These are phyloP conservation scores for Sorex fumeus DNA, from an alignment of 2,113 vertebrate species.

Conservation along the genomic window DNA sequence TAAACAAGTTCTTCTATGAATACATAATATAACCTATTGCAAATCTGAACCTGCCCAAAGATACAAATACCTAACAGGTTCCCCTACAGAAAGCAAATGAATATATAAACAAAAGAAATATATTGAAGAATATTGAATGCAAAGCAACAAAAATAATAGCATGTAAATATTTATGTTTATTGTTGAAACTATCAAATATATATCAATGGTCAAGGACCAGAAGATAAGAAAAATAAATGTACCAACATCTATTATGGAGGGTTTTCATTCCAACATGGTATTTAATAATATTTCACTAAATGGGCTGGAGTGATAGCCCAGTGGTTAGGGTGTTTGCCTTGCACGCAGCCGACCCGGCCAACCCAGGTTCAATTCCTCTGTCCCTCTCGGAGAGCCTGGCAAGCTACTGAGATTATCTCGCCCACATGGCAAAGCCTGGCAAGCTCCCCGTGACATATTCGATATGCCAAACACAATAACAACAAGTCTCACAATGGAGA, in stretches of 20 bases:
- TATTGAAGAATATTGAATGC: background rate
- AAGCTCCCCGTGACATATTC: too few species aligned
- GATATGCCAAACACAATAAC: too few species aligned
- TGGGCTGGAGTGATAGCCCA: too few species aligned
- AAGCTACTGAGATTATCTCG: too few species aligned
- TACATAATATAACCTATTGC: background rate
- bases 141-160: background rate
- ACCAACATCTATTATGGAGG: background rate
- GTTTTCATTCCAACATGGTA: constrained; percentile 7
- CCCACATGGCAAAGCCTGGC: too few species aligned
- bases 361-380: too few species aligned
- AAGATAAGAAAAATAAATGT: background rate
- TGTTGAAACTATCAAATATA: background rate
- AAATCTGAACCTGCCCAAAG: background rate
- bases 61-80: background rate
- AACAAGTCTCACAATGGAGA: too few species aligned
- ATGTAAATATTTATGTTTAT: background rate
- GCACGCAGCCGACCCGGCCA: too few species aligned
- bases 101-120: background rate
- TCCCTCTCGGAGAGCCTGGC: too few species aligned
- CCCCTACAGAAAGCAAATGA: background rate
- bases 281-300: background rate
- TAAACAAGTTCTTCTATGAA: background rate
- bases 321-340: too few species aligned
- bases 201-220: background rate